Evolutionary conservation across 2,888 invertebrate genomes (phyloP).

Genomic region (Troides aeacus): DNA sequence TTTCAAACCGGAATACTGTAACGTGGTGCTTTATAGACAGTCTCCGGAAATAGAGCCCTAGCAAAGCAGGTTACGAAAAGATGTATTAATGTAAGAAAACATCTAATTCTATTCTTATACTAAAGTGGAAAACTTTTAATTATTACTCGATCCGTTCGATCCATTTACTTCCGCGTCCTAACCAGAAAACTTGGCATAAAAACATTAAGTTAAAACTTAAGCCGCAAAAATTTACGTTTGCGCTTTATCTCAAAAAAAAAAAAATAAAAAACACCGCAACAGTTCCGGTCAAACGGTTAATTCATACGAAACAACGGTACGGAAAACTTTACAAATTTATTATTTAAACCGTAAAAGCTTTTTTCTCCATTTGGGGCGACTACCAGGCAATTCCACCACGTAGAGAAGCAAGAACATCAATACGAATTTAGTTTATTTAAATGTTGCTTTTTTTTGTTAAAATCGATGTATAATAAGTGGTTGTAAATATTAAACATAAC

Average conservation of each 20-base stretch:
- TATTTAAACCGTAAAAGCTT: slow-evolving; percentile 19
- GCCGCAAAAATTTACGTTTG: slow-evolving; percentile 14
- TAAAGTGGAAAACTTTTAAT: slow-evolving; percentile 1
- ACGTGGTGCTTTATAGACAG: too few relatives aligned
- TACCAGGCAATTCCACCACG: not conserved
- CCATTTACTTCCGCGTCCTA: not conserved
- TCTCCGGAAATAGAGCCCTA: too few relatives aligned
- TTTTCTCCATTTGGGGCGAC: slow-evolving; percentile 9
- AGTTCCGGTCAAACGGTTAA: not conserved
- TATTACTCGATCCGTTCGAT: slow-evolving; percentile 6
- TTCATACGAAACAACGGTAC: slow-evolving; percentile 16
- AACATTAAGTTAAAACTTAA: slow-evolving; percentile 25
- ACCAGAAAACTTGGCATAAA: slow-evolving; percentile 14
- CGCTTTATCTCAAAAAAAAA: slow-evolving; percentile 4
- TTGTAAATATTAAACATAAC: slow-evolving; percentile 58
- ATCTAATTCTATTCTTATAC: too few relatives aligned
- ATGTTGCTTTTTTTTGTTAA: not conserved
- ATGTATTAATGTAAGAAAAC: too few relatives aligned
- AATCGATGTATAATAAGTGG: slow-evolving; percentile 4
- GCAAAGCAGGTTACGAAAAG: too few relatives aligned
- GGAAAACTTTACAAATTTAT: slow-evolving; percentile 13
- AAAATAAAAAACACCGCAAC: not conserved
- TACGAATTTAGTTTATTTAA: not conserved
- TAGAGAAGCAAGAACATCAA: not conserved
- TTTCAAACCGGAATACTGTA: too few relatives aligned